Conservation (phyloP, 1,140 invertebrate genomes). For the Drosophila bipectinata region DNA sequence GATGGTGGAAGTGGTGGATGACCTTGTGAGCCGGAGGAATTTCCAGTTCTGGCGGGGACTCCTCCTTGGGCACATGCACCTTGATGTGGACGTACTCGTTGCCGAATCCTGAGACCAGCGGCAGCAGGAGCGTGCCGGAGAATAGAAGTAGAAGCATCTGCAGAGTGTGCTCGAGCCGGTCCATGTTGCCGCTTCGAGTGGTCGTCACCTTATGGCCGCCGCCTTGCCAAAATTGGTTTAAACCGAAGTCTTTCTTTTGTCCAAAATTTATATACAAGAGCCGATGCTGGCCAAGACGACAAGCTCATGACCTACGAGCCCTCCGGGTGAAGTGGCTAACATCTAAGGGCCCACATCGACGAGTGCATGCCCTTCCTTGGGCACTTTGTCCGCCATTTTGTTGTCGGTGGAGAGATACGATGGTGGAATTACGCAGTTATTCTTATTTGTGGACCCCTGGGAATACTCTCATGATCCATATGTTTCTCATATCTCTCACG, state of each 20-base stretch:
- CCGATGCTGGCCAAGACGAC: conserved; percentile 38
- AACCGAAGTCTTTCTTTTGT: conserved; percentile 73
- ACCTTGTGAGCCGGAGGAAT: conserved; percentile 48
- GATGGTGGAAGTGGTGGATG: conserved; percentile 74
- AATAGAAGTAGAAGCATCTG: conserved; percentile 1
- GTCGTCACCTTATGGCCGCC: conserved; percentile 50
- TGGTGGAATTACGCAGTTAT: background rate
- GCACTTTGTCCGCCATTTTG: background rate
- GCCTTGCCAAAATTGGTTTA: conserved; percentile 79
- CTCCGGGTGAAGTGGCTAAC: conserved; percentile 25
- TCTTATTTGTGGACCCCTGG: background rate
- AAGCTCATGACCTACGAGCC: conserved; percentile 54
- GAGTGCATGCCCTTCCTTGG: background rate
- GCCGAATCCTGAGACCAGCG: conserved; percentile 50
- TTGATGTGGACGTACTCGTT: conserved; percentile 78
- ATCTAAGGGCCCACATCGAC: background rate
- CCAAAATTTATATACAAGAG: conserved; percentile 74
- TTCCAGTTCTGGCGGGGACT: conserved; percentile 36
- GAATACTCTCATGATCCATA: background rate
- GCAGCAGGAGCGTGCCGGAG: conserved; percentile 1
- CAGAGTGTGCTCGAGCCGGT: background rate
- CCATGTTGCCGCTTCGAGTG: conserved; percentile 34
- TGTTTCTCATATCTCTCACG: background rate
- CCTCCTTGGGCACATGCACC: conserved; percentile 73
- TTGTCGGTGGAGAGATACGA: too few species aligned